phyloP scores from a whole-genome alignment of 1,140 invertebrate species.

The Halictus rubicundus region DNA sequence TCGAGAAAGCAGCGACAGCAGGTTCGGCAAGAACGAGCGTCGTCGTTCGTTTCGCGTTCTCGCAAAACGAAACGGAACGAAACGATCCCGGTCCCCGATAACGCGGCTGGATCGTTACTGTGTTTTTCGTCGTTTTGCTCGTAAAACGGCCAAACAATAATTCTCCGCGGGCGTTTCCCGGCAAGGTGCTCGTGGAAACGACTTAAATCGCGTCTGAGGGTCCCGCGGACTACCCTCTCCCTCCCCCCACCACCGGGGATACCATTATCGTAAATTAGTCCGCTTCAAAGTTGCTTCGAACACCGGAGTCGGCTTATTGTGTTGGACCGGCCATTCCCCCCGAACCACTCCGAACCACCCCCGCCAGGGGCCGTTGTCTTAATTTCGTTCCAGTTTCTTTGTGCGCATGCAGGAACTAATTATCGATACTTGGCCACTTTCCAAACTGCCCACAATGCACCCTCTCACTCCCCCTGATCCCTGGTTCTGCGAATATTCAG shows the following conservation, averaged over 20 bases:
- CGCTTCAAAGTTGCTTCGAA: slow-evolving; percentile 43
- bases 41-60: neutral
- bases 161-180: neutral
- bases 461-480: no score
- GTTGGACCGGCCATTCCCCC: slow-evolving; percentile 10
- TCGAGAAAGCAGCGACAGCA: no score
- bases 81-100: neutral
- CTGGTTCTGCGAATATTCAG: neutral
- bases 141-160: slow-evolving; percentile 21
- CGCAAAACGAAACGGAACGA: neutral
- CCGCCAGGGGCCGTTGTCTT: slow-evolving; percentile 34
- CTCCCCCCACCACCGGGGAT: slow-evolving; percentile 9
- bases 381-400: slow-evolving; percentile 47
- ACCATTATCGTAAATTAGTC: slow-evolving; percentile 43
- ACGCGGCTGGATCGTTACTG: neutral
- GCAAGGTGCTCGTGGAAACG: slow-evolving; percentile 19
- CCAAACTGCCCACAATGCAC: slow-evolving; percentile 20
- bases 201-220: slow-evolving; percentile 33
- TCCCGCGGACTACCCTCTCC: neutral
- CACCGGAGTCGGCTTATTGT: slow-evolving; percentile 34
- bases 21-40: neutral
- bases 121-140: neutral
- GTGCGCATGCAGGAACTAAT: slow-evolving; percentile 42
- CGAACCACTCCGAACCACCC: no score
- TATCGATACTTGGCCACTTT: slow-evolving; percentile 41